Percentiles rank a stretch among this genome's conserved stretches.
phyloP scores from a whole-genome alignment of 2,113 vertebrate species.

The Paradisaea rubra region DNA sequence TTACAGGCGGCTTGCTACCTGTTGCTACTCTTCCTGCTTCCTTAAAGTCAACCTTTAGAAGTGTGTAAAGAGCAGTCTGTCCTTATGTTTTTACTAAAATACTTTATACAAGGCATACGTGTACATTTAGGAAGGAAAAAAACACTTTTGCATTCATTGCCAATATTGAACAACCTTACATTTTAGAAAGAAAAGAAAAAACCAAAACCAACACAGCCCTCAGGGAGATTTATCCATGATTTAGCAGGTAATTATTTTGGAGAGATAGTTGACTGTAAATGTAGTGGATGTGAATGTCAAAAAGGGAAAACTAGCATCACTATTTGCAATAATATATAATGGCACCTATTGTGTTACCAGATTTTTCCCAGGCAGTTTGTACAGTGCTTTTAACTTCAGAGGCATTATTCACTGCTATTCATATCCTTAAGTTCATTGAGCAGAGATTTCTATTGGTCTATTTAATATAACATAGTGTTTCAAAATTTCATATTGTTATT shows the following conservation, averaged over 20 bases:
- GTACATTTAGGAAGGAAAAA: neutral
- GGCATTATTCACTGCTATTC: neutral
- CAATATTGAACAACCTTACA: neutral
- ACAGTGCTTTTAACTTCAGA: neutral
- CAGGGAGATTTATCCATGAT: neutral
- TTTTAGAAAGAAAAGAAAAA: neutral
- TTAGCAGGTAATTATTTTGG: neutral
- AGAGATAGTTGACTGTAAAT: neutral
- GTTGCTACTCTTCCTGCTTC: neutral
- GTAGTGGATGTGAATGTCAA: neutral
- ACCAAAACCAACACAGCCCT: rapidly evolving
- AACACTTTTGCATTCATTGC: neutral
- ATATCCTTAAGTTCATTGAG: neutral
- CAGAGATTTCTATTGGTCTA: neutral
- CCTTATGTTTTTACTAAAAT: neutral
- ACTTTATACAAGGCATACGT: neutral
- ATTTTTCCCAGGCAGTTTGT: neutral
- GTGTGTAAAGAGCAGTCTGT: neutral
- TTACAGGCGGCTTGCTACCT: neutral
- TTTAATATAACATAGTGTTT: neutral
- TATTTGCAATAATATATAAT: neutral
- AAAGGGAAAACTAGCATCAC: neutral
- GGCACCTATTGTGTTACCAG: neutral
- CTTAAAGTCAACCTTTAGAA: neutral
- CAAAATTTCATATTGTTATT: neutral